Conservation (phyloP, 2,113 vertebrate genomes). For the Actenoides hombroni region DNA sequence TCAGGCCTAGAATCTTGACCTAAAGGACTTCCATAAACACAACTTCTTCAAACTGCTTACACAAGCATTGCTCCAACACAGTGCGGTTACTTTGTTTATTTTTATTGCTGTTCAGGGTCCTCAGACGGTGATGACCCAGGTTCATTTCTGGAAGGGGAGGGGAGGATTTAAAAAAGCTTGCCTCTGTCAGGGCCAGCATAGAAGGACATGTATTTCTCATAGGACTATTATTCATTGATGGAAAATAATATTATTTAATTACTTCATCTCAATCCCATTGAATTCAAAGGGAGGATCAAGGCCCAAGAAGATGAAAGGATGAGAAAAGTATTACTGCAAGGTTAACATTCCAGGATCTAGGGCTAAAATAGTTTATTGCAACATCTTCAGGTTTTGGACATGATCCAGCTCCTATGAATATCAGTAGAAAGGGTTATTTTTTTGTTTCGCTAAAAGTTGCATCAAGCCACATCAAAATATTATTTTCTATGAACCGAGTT, state of each 20-base stretch:
- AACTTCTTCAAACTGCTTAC: slow-evolving; percentile 76
- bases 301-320: slow-evolving; percentile 32
- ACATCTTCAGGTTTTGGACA: slow-evolving; percentile 15
- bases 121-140: slow-evolving; percentile 66
- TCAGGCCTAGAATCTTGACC: slow-evolving; percentile 67
- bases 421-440: not conserved
- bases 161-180: slow-evolving; percentile 68
- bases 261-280: slow-evolving; percentile 11
- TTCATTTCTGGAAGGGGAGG: slow-evolving; percentile 47
- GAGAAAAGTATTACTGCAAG: not conserved
- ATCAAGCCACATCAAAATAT: slow-evolving; percentile 8
- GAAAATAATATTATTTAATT: slow-evolving; percentile 54
- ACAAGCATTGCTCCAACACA: slow-evolving; percentile 72
- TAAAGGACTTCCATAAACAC: slow-evolving; percentile 73
- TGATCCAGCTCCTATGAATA: slow-evolving; percentile 6
- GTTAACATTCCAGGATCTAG: slow-evolving; percentile 44
- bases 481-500: not conserved
- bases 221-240: slow-evolving; percentile 6
- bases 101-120: slow-evolving; percentile 75
- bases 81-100: slow-evolving; percentile 83
- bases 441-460: not conserved
- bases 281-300: slow-evolving; percentile 48
- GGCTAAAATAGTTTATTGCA: slow-evolving; percentile 25
- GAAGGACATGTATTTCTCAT: slow-evolving; percentile 60
- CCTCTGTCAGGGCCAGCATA: slow-evolving; percentile 38